Conservation (phyloP, 2,113 vertebrate genomes). For the Plecturocebus donacophilus region DNA sequence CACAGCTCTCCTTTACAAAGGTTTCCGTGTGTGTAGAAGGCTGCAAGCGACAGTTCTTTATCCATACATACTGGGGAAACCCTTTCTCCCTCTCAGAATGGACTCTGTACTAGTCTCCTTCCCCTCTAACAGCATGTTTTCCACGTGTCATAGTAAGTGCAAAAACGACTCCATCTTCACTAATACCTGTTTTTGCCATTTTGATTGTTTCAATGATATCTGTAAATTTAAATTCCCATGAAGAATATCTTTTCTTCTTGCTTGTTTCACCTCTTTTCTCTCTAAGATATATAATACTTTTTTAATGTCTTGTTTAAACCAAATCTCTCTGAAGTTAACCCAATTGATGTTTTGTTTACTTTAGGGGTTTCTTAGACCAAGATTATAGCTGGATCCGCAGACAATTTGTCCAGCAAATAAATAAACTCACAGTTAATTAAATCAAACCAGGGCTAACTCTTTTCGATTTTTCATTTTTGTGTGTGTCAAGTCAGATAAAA, state of each 20-base stretch:
- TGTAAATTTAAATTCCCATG: slow-evolving; percentile 1
- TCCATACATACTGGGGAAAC: neutral
- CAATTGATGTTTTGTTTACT: neutral
- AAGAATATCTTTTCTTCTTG: neutral
- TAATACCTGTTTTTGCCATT: neutral
- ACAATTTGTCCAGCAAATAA: neutral
- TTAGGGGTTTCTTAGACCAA: neutral
- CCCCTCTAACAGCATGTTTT: neutral
- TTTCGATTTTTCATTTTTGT: neutral
- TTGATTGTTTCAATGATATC: neutral
- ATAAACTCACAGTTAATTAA: neutral
- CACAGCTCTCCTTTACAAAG: neutral
- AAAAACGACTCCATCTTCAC: neutral
- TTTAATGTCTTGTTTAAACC: slow-evolving; percentile 28
- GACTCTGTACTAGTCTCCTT: neutral
- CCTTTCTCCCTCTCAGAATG: neutral
- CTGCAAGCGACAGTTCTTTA: neutral
- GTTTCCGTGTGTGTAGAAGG: neutral
- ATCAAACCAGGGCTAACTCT: neutral
- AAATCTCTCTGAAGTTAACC: neutral
- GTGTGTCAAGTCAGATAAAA: neutral
- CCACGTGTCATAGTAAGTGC: neutral
- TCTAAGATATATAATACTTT: neutral
- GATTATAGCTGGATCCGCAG: neutral
- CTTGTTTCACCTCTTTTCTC: neutral